Percentiles rank a stretch among this genome's conserved stretches.
Evolutionary conservation across 2,888 invertebrate species (phyloP).

Genomic region (Trichopoda pennipes): DNA sequence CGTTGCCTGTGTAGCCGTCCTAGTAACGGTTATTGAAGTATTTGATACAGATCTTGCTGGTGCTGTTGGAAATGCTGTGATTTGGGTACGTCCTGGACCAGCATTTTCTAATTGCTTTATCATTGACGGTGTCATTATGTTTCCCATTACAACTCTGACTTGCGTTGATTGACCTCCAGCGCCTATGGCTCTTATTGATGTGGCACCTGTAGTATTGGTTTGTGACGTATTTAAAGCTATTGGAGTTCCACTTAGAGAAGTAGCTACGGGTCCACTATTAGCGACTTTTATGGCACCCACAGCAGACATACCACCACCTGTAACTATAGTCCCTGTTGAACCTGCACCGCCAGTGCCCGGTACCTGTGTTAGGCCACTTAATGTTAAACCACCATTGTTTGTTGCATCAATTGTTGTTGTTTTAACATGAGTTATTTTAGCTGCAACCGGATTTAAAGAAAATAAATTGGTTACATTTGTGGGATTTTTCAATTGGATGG

Average conservation of each 20-base stretch:
- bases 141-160: slow-evolving; percentile 79
- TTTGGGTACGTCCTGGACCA: slow-evolving; percentile 77
- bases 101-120: slow-evolving; percentile 82
- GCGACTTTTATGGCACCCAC: slow-evolving; percentile 74
- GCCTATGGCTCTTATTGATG: slow-evolving; percentile 76
- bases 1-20: slow-evolving; percentile 79
- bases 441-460: slow-evolving; percentile 82
- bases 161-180: slow-evolving; percentile 79
- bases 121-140: slow-evolving; percentile 82
- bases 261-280: slow-evolving; percentile 68
- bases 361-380: slow-evolving; percentile 46
- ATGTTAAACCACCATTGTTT: slow-evolving; percentile 65
- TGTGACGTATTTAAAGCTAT: slow-evolving; percentile 75
- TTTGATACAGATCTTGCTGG: slow-evolving; percentile 78
- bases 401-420: slow-evolving; percentile 79
- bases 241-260: slow-evolving; percentile 73
- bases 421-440: slow-evolving; percentile 82
- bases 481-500: slow-evolving; percentile 74
- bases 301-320: slow-evolving; percentile 57
- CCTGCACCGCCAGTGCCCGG: slow-evolving; percentile 62
- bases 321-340: slow-evolving; percentile 61
- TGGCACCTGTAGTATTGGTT: slow-evolving; percentile 75
- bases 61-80: slow-evolving; percentile 79
- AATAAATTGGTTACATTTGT: slow-evolving; percentile 70
- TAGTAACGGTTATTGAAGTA: slow-evolving; percentile 80